A percentile compares a stretch with the other conserved stretches of the same genome.
Evolutionary conservation across 2,113 vertebrate species (phyloP).

Genomic region (Pachycephala philippinensis): DNA sequence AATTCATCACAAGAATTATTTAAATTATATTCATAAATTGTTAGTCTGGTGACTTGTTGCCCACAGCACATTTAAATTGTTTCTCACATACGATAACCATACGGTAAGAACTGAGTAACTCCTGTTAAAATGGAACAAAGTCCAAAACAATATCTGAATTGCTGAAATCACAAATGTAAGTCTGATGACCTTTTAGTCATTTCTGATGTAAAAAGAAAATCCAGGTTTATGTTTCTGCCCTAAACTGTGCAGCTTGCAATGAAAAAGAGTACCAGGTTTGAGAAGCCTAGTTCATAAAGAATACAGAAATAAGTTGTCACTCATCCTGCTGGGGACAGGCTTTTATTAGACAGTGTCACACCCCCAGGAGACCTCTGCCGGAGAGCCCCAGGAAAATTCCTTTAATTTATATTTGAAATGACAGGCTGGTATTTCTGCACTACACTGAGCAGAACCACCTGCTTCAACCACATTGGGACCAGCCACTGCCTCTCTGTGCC

Average conservation of each 20-base stretch:
- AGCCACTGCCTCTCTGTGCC: background rate
- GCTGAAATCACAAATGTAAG: background rate
- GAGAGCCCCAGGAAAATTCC: background rate
- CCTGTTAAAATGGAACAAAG: background rate
- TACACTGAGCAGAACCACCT: background rate
- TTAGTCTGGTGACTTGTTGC: background rate
- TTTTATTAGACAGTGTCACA: background rate
- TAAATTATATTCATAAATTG: background rate
- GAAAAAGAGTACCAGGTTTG: background rate
- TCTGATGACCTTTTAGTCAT: background rate
- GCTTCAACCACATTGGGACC: background rate
- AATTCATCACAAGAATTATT: background rate
- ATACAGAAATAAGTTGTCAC: background rate
- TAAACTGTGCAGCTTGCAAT: background rate
- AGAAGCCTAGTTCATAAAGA: background rate
- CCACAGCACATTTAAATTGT: background rate
- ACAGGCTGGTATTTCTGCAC: constrained; percentile 4
- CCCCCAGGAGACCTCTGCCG: background rate
- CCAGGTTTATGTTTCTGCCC: background rate
- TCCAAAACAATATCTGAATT: background rate
- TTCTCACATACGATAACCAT: background rate
- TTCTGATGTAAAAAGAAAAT: background rate
- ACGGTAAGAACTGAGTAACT: background rate
- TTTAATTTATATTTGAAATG: constrained; percentile 29
- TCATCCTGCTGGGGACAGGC: background rate